Evolutionary conservation across 1,140 invertebrate species (phyloP).

Genomic region (Heliconius melpomene): DNA sequence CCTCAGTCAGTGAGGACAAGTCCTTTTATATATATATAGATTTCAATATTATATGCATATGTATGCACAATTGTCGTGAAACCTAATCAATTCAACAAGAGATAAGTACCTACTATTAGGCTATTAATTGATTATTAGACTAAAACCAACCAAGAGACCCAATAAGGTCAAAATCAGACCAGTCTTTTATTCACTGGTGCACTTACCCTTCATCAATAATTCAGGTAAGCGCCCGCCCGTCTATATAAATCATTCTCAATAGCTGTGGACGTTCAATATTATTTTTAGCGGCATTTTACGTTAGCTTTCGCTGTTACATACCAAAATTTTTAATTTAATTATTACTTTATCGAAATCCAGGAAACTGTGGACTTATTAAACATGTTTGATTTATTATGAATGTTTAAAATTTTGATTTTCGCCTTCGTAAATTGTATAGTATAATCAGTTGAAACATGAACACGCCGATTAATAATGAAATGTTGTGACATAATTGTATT

Average conservation of each 20-base stretch:
- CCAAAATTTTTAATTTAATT: neutral
- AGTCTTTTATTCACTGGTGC: neutral
- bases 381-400: neutral
- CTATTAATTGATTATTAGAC: neutral
- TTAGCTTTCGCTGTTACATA: neutral
- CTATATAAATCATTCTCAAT: neutral
- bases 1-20: too few species aligned
- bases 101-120: neutral
- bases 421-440: neutral
- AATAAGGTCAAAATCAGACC: neutral
- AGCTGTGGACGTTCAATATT: neutral
- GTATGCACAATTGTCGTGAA: too few species aligned
- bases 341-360: neutral
- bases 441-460: neutral
- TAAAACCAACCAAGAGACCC: neutral
- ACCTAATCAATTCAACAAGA: too few species aligned
- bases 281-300: neutral
- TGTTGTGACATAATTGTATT: neutral
- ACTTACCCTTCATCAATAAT: slow-evolving; percentile 6
- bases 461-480: neutral
- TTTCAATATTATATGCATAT: too few species aligned
- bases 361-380: neutral
- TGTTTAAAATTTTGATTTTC: neutral
- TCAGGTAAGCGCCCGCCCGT: neutral
- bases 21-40: too few species aligned